These are phyloP conservation scores for Atethmia centrago DNA, from an alignment of 2,888 invertebrate genomes.

Conservation along the genomic window DNA sequence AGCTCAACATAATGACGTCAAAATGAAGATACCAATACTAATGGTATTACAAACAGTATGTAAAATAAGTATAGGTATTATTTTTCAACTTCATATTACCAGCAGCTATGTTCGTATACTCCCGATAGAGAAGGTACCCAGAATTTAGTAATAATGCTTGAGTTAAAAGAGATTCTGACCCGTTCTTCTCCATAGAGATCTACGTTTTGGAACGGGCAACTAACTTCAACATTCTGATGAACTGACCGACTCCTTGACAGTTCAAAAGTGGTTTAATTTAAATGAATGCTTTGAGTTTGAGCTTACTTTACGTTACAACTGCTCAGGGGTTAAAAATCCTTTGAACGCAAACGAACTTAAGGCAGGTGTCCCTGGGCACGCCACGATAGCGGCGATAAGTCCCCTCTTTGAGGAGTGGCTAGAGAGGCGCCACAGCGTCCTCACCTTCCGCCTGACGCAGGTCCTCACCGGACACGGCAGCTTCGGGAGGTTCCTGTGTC, in stretches of 20 bases:
- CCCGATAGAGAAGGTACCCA: neutral
- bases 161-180: neutral
- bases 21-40: neutral
- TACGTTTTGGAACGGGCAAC: neutral
- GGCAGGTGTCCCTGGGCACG: too few species aligned
- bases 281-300: neutral
- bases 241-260: neutral
- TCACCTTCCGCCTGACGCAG: too few species aligned
- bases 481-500: too few species aligned
- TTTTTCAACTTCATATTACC: neutral
- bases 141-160: neutral
- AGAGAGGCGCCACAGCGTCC: too few species aligned
- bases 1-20: neutral
- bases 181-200: neutral
- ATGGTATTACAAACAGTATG: neutral
- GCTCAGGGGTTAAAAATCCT: neutral
- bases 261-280: neutral
- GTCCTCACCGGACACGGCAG: too few species aligned
- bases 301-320: neutral
- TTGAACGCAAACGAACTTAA: neutral
- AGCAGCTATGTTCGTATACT: neutral
- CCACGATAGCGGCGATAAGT: too few species aligned
- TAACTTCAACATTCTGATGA: neutral
- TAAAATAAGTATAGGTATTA: neutral
- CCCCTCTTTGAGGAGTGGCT: too few species aligned